phyloP scores from a whole-genome alignment of 2,113 vertebrate species.

The Mionectes macconnelli region DNA sequence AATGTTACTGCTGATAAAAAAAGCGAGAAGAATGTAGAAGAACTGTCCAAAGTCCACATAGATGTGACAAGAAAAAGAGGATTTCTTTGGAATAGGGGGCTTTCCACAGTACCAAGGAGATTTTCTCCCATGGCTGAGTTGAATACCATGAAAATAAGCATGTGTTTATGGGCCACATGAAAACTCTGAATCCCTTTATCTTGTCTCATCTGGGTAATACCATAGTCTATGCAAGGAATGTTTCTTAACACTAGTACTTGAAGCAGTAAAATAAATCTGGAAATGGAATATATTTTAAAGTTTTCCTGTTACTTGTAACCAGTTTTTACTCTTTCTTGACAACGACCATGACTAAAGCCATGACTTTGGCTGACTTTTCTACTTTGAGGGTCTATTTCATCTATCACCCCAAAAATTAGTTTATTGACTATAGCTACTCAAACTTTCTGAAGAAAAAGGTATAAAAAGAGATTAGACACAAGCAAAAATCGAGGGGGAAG shows the following conservation, averaged over 20 bases:
- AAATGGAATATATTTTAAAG: not conserved
- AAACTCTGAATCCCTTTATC: not conserved
- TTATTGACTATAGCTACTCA: too few species aligned
- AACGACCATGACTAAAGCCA: rapidly evolving
- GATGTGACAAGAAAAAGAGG: not conserved
- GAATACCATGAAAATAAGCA: not conserved
- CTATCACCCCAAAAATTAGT: too few species aligned
- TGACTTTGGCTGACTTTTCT: not conserved
- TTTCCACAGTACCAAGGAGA: not conserved
- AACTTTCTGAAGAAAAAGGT: too few species aligned
- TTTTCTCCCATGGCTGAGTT: not conserved
- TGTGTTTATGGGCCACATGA: not conserved
- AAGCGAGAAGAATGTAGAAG: not conserved
- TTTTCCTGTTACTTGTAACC: not conserved
- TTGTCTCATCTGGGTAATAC: not conserved
- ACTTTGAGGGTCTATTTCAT: not conserved
- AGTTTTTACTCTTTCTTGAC: not conserved
- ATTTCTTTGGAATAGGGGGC: not conserved
- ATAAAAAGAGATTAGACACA: too few species aligned
- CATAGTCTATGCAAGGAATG: not conserved
- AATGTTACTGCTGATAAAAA: not conserved
- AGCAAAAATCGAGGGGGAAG: too few species aligned
- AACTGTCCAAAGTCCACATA: not conserved
- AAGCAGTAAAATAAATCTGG: not conserved
- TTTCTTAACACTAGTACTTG: not conserved